These are phyloP conservation scores for Schizaphis graminum DNA, from an alignment of 2,888 invertebrate species.

Conservation along the genomic window DNA sequence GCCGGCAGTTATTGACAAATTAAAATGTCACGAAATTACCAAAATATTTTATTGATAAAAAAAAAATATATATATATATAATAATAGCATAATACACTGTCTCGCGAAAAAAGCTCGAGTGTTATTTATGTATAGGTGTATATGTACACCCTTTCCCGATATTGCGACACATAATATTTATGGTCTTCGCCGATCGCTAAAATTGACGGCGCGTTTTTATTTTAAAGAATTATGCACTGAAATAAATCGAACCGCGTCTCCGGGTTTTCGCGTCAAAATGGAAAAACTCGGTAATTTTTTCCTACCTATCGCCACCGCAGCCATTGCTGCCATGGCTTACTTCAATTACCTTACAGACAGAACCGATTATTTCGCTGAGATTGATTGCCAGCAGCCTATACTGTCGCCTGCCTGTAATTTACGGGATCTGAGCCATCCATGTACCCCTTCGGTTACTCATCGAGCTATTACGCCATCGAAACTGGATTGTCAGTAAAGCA, in stretches of 20 bases:
- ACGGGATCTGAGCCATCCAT: constrained; percentile 20
- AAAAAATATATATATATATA: background rate
- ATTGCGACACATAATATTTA: constrained; percentile 12
- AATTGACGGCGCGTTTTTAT: constrained; percentile 46
- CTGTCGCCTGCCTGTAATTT: constrained; percentile 49
- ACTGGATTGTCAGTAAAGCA: background rate
- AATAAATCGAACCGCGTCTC: constrained; percentile 60
- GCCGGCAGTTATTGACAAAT: background rate
- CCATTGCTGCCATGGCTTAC: constrained; percentile 27
- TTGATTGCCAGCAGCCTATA: constrained; percentile 52
- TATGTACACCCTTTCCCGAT: background rate
- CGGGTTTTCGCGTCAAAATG: constrained; percentile 39
- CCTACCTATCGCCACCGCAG: background rate
- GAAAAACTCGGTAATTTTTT: constrained; percentile 60
- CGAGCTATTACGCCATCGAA: background rate
- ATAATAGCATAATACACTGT: background rate
- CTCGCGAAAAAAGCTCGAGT: background rate
- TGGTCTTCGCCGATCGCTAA: constrained; percentile 23
- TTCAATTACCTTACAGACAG: constrained; percentile 61
- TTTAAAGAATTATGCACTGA: constrained; percentile 57
- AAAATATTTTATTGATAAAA: constrained; percentile 14
- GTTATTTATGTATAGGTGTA: constrained; percentile 44
- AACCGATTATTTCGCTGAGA: constrained; percentile 63
- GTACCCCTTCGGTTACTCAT: background rate
- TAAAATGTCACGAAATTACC: background rate